Conservation (phyloP, 2,113 vertebrate species). For the Haemorhous mexicanus region DNA sequence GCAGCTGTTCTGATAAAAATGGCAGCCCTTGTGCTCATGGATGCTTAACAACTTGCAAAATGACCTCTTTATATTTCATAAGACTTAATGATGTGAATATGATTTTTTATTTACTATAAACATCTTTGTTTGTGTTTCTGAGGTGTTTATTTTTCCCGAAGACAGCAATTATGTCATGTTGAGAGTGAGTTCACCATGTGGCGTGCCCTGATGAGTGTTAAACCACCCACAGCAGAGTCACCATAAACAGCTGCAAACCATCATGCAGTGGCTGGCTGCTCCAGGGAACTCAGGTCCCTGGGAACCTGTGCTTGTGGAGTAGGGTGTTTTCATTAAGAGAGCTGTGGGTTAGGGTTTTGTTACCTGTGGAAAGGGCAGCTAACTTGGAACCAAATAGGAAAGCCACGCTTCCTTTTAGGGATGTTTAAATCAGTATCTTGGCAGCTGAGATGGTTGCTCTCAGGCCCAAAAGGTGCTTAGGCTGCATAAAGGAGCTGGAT, state of each 20-base stretch:
- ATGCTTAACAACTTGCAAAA: constrained; percentile 8
- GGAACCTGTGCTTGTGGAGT: not conserved
- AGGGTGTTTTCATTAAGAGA: not conserved
- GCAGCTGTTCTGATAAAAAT: constrained; percentile 6
- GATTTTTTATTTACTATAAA: constrained; percentile 58
- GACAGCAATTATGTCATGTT: not conserved
- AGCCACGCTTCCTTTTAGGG: accelerated
- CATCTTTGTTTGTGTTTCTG: constrained; percentile 16
- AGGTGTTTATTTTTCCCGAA: not conserved
- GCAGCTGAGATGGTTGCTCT: not conserved
- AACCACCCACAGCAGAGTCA: not conserved
- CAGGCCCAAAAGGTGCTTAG: not conserved
- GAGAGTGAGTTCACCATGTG: not conserved
- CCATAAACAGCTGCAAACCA: not conserved
- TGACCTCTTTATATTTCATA: constrained; percentile 21
- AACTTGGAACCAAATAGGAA: not conserved
- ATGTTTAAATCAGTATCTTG: not conserved
- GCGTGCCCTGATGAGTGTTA: not conserved
- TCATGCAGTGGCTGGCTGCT: not conserved
- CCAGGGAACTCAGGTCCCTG: not conserved
- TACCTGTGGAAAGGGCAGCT: not conserved
- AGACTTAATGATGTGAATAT: constrained; percentile 29
- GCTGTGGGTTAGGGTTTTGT: not conserved
- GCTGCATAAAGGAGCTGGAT: not conserved
- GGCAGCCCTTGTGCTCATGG: not conserved